A percentile compares a stretch with the other conserved stretches of the same genome.
Conservation (phyloP, 2,113 vertebrate species). For the Embiotoca jacksoni region DNA sequence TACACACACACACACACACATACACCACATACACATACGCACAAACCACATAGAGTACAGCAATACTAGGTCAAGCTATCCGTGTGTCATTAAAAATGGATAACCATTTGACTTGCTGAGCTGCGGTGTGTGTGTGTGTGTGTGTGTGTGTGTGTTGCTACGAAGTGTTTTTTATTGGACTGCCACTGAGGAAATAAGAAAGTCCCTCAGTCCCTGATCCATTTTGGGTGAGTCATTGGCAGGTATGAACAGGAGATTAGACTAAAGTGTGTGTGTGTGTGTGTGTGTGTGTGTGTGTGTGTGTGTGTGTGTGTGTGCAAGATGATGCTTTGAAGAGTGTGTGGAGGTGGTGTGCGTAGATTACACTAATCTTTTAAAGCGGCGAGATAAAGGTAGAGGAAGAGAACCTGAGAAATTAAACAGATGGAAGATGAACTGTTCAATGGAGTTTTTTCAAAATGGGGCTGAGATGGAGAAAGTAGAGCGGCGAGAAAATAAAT, state of each 20-base stretch:
- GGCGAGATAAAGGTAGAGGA: slow-evolving; percentile 32
- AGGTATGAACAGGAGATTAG: slow-evolving; percentile 67
- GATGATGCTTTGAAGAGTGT: slow-evolving; percentile 25
- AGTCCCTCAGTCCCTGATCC: slow-evolving; percentile 67
- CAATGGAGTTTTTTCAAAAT: slow-evolving; percentile 15
- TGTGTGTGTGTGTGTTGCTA: slow-evolving; percentile 23
- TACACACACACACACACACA: slow-evolving; percentile 32
- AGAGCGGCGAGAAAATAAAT: neutral
- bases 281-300: neutral
- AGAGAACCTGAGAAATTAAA: slow-evolving; percentile 47
- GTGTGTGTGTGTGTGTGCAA: neutral
- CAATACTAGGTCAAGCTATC: slow-evolving; percentile 75
- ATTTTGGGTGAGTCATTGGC: slow-evolving; percentile 62
- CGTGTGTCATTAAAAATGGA: slow-evolving; percentile 79
- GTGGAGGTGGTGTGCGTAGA: slow-evolving; percentile 26
- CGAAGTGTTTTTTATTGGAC: slow-evolving; percentile 45
- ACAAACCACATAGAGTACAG: slow-evolving; percentile 15
- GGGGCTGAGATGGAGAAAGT: neutral
- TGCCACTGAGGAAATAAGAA: slow-evolving; percentile 62
- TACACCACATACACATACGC: slow-evolving; percentile 15
- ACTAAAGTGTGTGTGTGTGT: slow-evolving; percentile 39
- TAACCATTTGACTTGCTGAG: slow-evolving; percentile 60
- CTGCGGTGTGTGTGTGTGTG: slow-evolving; percentile 10
- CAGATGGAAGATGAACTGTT: slow-evolving; percentile 23
- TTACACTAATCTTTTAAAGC: slow-evolving; percentile 59